Evolutionary conservation across 2,797 vertebrate species (phyloP).

Genomic region (Coranthus polyacanthus): DNA sequence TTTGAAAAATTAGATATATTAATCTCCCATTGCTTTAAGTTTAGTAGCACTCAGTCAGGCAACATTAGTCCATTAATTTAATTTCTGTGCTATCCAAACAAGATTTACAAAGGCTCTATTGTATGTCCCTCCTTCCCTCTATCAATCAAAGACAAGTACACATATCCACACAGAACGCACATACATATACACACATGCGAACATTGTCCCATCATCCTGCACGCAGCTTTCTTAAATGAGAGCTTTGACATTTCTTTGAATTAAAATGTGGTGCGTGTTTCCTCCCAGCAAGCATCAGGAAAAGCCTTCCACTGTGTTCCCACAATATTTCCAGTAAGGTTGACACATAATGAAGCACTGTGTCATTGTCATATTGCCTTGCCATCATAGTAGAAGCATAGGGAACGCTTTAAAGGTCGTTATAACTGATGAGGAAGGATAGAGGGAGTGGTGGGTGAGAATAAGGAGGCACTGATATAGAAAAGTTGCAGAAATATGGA

Average conservation of each 20-base stretch:
- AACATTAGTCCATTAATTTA: conserved; percentile 39
- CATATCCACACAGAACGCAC: conserved; percentile 31
- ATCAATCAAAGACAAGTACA: conserved; percentile 38
- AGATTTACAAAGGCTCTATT: conserved; percentile 39
- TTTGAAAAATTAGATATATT: conserved; percentile 43
- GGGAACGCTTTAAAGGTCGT: conserved; percentile 68
- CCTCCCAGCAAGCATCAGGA: conserved; percentile 37
- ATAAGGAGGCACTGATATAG: conserved; percentile 56
- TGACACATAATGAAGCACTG: conserved; percentile 69
- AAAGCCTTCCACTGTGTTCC: conserved; percentile 37
- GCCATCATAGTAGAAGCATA: conserved; percentile 56
- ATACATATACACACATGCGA: conserved; percentile 27
- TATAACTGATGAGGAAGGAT: conserved; percentile 57
- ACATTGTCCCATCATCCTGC: conserved; percentile 45
- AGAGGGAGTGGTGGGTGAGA: conserved; percentile 9
- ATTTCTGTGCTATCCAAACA: conserved; percentile 38
- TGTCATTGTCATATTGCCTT: conserved; percentile 69
- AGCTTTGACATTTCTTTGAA: conserved; percentile 57
- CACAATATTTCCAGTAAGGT: conserved; percentile 58
- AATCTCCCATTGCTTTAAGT: conserved; percentile 48
- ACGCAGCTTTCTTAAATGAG: conserved; percentile 36
- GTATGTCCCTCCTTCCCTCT: conserved; percentile 20
- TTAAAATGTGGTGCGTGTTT: conserved; percentile 39
- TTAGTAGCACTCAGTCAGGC: conserved; percentile 35
- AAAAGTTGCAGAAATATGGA: conserved; percentile 45